These are phyloP conservation scores for Sycophaga agraensis DNA, from an alignment of 1,140 invertebrate species.

Conservation along the genomic window DNA sequence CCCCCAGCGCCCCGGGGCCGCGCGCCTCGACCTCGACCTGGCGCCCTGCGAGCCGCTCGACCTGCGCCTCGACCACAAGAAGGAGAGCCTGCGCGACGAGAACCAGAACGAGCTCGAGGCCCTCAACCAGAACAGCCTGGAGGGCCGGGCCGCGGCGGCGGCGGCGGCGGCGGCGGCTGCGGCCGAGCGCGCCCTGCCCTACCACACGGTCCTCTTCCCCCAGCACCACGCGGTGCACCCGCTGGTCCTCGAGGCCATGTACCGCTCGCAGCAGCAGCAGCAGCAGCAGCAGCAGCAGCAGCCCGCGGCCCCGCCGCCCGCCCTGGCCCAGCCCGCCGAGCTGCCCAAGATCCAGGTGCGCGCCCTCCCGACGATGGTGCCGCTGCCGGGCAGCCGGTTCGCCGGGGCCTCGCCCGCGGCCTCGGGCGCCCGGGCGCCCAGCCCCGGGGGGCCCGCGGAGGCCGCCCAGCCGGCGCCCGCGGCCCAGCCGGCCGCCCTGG, in stretches of 20 bases:
- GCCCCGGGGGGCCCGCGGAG: conserved; percentile 45
- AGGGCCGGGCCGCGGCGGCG: too few relatives aligned
- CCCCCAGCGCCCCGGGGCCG: conserved; percentile 29
- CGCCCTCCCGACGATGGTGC: conserved; percentile 53
- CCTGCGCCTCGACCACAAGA: conserved; percentile 79
- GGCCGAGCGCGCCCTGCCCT: too few relatives aligned
- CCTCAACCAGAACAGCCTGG: conserved; percentile 50
- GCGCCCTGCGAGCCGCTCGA: conserved; percentile 69
- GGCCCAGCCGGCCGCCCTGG: conserved; percentile 43
- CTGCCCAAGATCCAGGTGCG: conserved; percentile 58
- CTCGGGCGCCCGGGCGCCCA: conserved; percentile 35
- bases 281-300: conserved; percentile 50
- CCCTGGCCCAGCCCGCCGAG: conserved; percentile 40
- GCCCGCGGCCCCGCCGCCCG: conserved; percentile 40
- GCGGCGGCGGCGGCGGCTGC: background rate
- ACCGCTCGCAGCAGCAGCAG: conserved; percentile 60
- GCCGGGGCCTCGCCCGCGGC: conserved; percentile 44
- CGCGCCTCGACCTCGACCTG: conserved; percentile 49
- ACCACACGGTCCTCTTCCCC: conserved; percentile 62
- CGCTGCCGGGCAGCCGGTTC: conserved; percentile 54
- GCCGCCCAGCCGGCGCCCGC: conserved; percentile 38
- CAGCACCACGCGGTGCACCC: conserved; percentile 66
- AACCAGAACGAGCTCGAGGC: conserved; percentile 61
- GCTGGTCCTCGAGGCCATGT: conserved; percentile 70
- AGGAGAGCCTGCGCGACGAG: conserved; percentile 71